phyloP scores from a whole-genome alignment of 2,888 invertebrate species.

The Prostheceraeus crozeri region DNA sequence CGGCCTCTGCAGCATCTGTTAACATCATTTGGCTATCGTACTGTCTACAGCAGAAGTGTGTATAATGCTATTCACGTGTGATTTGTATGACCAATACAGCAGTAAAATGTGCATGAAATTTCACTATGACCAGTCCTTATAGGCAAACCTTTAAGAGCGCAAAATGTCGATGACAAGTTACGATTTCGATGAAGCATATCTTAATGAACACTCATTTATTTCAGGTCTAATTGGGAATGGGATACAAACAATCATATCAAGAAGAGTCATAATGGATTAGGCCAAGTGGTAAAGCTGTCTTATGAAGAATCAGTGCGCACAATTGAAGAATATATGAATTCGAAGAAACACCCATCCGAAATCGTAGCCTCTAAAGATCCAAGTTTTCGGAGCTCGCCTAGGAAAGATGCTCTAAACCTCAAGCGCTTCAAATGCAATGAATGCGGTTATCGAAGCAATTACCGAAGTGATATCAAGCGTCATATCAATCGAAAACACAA shows the following conservation, averaged over 20 bases:
- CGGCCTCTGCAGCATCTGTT: too few species aligned
- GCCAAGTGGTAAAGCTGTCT: slow-evolving; percentile 44
- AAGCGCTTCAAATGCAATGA: slow-evolving; percentile 87
- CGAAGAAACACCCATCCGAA: background rate
- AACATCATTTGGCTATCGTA: too few species aligned
- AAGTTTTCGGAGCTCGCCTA: slow-evolving; percentile 10
- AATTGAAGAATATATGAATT: slow-evolving; percentile 39
- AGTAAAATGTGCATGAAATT: too few species aligned
- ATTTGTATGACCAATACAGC: too few species aligned
- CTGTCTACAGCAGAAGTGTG: too few species aligned
- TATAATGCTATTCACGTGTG: too few species aligned
- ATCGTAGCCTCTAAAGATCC: slow-evolving; percentile 1
- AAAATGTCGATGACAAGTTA: too few species aligned
- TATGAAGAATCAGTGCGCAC: slow-evolving; percentile 45
- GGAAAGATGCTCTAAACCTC: slow-evolving; percentile 34
- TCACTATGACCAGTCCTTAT: too few species aligned
- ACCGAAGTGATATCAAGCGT: slow-evolving; percentile 92
- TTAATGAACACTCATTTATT: slow-evolving; percentile 58
- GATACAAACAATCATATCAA: slow-evolving; percentile 91
- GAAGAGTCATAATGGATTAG: slow-evolving; percentile 46
- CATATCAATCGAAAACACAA: slow-evolving; percentile 66
- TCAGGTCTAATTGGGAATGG: slow-evolving; percentile 91
- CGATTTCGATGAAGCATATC: slow-evolving; percentile 7
- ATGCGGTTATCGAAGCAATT: slow-evolving; percentile 87
- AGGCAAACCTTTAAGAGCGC: too few species aligned